A percentile compares a stretch with the other conserved stretches of the same genome.
These are phyloP conservation scores for Eumaeus atala DNA, from an alignment of 1,140 invertebrate genomes.

Conservation along the genomic window DNA sequence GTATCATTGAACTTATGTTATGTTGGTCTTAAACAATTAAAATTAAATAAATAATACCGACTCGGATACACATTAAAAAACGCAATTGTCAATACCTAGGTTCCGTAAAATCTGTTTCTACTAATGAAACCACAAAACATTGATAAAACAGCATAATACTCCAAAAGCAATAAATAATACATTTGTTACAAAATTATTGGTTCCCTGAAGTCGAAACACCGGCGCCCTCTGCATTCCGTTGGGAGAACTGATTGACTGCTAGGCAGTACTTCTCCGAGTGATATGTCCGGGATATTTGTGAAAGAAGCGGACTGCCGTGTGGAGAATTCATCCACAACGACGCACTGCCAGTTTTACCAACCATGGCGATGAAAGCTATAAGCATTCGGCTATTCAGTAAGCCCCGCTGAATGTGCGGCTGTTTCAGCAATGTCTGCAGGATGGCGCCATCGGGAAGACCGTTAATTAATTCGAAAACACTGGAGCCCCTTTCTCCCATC, in stretches of 20 bases:
- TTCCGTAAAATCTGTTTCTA: no score
- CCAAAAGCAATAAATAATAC: no score
- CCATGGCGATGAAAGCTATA: constrained; percentile 64
- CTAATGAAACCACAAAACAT: no score
- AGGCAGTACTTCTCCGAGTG: constrained; percentile 65
- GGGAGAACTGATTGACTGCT: constrained; percentile 61
- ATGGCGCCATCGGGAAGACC: constrained; percentile 55
- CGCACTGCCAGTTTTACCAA: constrained; percentile 53
- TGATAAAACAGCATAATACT: no score
- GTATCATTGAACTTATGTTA: no score
- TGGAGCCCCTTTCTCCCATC: constrained; percentile 54
- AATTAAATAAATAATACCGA: no score
- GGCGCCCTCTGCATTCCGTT: constrained; percentile 24
- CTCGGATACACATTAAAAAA: no score
- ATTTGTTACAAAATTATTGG: no score
- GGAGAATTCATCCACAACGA: constrained; percentile 60
- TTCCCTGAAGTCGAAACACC: constrained; percentile 36
- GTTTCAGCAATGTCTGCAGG: constrained; percentile 52
- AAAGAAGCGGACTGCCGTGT: constrained; percentile 53
- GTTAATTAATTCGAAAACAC: constrained; percentile 52
- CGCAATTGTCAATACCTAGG: no score
- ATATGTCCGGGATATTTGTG: constrained; percentile 61
- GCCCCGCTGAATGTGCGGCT: constrained; percentile 58
- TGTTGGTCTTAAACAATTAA: no score
- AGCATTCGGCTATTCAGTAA: constrained; percentile 61